These are phyloP conservation scores for Cryptomyrus ogoouensis DNA, from an alignment of 2,113 vertebrate species.

Conservation along the genomic window DNA sequence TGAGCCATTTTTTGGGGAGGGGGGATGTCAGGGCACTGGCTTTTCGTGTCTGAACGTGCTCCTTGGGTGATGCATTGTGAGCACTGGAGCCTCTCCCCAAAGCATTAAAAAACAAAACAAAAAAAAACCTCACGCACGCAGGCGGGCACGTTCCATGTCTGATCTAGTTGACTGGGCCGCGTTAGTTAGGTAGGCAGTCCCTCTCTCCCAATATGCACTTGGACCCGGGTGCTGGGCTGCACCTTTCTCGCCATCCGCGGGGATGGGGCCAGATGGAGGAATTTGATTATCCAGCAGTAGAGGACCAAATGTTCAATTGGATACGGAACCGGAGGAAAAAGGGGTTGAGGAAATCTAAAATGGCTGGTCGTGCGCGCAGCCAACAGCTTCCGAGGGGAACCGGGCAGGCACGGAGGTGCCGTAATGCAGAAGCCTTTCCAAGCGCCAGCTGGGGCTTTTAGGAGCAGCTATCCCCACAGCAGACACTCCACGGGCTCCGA, in stretches of 20 bases:
- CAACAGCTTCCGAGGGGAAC: constrained; percentile 98
- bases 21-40: neutral
- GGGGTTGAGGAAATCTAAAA: constrained; percentile 97
- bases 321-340: constrained; percentile 98
- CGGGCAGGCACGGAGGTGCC: constrained; percentile 98
- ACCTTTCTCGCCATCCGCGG: constrained; percentile 91
- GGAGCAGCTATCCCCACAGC: constrained; percentile 97
- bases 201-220: constrained; percentile 88
- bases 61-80: neutral
- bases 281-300: constrained; percentile 99
- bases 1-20: constrained; percentile 6
- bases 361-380: constrained; percentile 96
- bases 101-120: neutral
- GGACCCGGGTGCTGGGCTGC: constrained; percentile 89
- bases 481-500: constrained; percentile 96
- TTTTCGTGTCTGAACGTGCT: neutral
- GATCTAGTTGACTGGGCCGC: constrained; percentile 73
- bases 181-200: constrained; percentile 91
- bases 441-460: constrained; percentile 99
- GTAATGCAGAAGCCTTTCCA: constrained; percentile 99
- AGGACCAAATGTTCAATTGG: constrained; percentile 99
- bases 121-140: neutral
- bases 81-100: neutral
- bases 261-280: constrained; percentile 99
- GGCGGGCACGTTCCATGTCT: constrained; percentile 45